Base-by-base conservation (phyloP, 2,797 vertebrate genomes). In the Poecilia wingei region DNA sequence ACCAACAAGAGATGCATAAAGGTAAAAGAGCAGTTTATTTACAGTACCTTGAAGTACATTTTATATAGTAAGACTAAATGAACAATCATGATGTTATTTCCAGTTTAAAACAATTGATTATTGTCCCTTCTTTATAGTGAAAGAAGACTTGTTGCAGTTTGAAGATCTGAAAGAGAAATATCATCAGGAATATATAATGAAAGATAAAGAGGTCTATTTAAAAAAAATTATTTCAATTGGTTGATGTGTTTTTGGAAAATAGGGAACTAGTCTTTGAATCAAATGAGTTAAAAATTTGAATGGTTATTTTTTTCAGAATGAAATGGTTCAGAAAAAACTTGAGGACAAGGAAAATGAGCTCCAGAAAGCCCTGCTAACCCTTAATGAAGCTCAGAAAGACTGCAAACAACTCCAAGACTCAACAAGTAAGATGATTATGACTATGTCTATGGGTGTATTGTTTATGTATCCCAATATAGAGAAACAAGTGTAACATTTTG, bases 1-100 rank as follows among this genome's bases (percentile, higher is more conserved):
- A 96, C 86, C 97, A 95, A 87, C 57, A 95, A 85, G 96, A 98
- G 90, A 95, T 97, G 93, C 94, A 95, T 79, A 98, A 96, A 94
- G 89, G 98, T 98, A 93, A 51, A 39, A 36, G 18, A 72, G 7
- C 25, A 3, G 16, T 47, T n/a, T 72, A n/a, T 47, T 7, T 1
- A 25, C 22, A 55, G 53, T n/a, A 39, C 78, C 1, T 53, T 43
- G 8, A 46, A 1, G 51, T 12, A 59, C 18, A 66, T 76, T 4
- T 64, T 46, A 33, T 64, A 0, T 68, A 51, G 51, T 80, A 10
- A 46, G 41, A 9, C 53, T 7, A 39, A 31, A 47, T 68, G 53
- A 9, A 22, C 7, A 66, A 74, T 45, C 6, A 82, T 70, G 16
- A 59, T 0, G 39, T 59, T 70, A 55, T 5, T 69, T 4, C 12